Evolutionary conservation across 2,797 vertebrate species (phyloP).

Genomic region (Dryobates pubescens): DNA sequence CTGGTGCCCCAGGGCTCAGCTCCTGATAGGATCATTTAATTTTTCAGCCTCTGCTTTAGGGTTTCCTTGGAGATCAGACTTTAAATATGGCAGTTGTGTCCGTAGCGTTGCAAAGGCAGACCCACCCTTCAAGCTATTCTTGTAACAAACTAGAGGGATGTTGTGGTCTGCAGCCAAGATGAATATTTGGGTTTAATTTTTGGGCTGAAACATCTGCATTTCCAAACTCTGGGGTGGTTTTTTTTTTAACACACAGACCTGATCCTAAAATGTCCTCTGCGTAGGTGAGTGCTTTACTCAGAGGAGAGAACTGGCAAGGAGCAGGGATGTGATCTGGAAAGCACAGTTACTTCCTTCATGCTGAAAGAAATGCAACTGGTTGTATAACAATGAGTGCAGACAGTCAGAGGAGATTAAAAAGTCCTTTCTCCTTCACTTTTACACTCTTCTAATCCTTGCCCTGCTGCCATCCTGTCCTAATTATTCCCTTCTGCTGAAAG

Average conservation of each 20-base stretch:
- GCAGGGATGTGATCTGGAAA: background rate
- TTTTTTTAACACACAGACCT: background rate
- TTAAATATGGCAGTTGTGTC: background rate
- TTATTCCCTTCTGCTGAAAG: constrained; percentile 10
- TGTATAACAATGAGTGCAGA: background rate
- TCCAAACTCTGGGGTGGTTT: background rate
- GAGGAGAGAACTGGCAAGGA: background rate
- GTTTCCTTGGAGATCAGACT: background rate
- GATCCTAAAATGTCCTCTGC: background rate
- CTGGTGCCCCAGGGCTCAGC: background rate
- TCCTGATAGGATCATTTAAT: background rate
- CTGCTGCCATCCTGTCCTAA: background rate
- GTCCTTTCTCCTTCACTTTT: background rate
- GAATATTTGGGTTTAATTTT: background rate
- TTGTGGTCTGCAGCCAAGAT: background rate
- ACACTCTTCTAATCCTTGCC: background rate
- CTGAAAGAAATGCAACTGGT: background rate
- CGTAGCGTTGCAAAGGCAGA: background rate
- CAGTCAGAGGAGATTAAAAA: background rate
- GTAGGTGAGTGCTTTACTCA: background rate
- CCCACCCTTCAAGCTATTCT: background rate
- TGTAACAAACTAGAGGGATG: background rate
- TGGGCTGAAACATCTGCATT: background rate
- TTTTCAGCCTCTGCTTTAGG: background rate
- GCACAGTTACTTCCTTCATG: background rate